These are phyloP conservation scores for Gymnosoma rotundatum DNA, from an alignment of 2,888 invertebrate species.

Conservation along the genomic window DNA sequence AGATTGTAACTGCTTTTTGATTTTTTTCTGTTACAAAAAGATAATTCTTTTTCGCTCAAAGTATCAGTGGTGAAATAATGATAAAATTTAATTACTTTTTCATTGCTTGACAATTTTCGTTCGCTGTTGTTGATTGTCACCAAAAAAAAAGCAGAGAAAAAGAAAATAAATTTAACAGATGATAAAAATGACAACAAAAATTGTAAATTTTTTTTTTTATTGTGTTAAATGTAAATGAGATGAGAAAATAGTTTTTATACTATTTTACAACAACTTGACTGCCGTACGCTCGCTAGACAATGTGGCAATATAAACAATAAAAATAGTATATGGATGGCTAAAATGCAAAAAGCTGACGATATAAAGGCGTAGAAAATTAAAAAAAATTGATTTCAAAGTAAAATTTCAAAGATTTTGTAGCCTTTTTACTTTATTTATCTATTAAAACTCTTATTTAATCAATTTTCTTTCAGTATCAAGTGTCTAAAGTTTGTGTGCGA, in stretches of 20 bases:
- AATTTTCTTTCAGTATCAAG: no score
- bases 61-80: slow-evolving; percentile 64
- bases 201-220: slow-evolving; percentile 54
- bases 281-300: slow-evolving; percentile 2
- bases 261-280: slow-evolving; percentile 24
- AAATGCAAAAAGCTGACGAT: background rate
- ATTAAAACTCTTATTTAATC: no score
- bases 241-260: slow-evolving; percentile 13
- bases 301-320: slow-evolving; percentile 19
- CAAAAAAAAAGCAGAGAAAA: background rate
- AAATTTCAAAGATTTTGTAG: no score
- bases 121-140: background rate
- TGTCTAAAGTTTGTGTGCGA: no score
- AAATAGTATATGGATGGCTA: background rate
- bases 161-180: slow-evolving; percentile 19
- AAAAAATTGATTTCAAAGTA: no score
- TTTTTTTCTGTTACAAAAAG: slow-evolving; percentile 7
- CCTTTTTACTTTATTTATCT: no score
- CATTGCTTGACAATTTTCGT: slow-evolving; percentile 74
- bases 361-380: no score
- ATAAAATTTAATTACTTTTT: slow-evolving; percentile 81
- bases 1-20: background rate
- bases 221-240: slow-evolving; percentile 48
- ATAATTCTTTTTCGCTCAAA: background rate
- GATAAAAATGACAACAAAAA: slow-evolving; percentile 44